Base-by-base conservation (phyloP, 1,140 invertebrate species). In the Drosophila pseudoananassae region DNA sequence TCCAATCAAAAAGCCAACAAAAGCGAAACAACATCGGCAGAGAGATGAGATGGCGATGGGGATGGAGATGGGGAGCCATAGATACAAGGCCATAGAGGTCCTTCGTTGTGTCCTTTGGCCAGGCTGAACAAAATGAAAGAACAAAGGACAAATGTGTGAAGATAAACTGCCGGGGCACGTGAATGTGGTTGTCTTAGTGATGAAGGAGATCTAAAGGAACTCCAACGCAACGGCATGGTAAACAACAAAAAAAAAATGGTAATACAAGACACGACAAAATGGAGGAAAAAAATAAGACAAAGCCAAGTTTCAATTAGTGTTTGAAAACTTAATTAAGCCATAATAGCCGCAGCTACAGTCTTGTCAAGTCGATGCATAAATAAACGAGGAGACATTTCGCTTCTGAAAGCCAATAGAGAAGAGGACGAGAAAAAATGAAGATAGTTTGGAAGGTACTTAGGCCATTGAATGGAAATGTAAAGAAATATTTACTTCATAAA, bases 1-100 rank as follows among this genome's bases (percentile, higher is more conserved):
- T 87, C 74, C 76, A 87, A 87, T 87, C 83, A 87, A 76, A 78
- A 87, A 87, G 78, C 75, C 75, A 87, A 64, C 78, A 82, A 61
- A 20, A 63, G 54, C 53, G 40, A 47, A 45, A 46, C 40, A 55
- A 46, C 38, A 46, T 38, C 10, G 25, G 1, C 6, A 38, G 17
- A 9, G 8, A 20, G n/a, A 29, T 10, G 12, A 7, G 25, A 27
- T 27, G 25, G 25, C 5, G 6, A 6, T 6, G 5, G 25, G 0
- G 25, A 27, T 27, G 25, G 1, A 27, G 25, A 27, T 27, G 25
- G 25, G 25, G 25, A 17, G n/a, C 8, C 31, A 33, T 9, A 27
- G 25, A 9, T 15, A 40, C 23, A 59, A 60, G 46, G 15, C 23
- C 69, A 57, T 15, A 56, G 29, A 12, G 53, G 53, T 12, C 14